Evolutionary conservation across 2,797 vertebrate genomes (phyloP).

Genomic region (Cetoscarus ocellatus): DNA sequence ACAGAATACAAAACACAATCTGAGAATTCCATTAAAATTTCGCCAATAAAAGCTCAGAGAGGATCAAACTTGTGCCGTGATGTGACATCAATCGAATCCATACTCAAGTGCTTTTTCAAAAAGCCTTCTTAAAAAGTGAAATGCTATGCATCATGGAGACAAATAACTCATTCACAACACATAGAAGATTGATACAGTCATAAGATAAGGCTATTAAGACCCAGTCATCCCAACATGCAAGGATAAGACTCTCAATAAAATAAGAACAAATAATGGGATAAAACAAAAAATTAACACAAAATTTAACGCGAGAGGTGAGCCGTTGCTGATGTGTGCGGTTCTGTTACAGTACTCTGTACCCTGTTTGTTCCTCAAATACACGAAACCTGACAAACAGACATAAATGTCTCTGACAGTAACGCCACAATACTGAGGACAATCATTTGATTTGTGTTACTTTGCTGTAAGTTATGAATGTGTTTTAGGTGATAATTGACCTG

Average conservation of each 20-base stretch:
- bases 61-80: slow-evolving; percentile 44
- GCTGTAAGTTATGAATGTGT: slow-evolving; percentile 21
- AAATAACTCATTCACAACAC: slow-evolving; percentile 56
- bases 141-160: slow-evolving; percentile 35
- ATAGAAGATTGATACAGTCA: slow-evolving; percentile 58
- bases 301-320: slow-evolving; percentile 63
- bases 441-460: slow-evolving; percentile 45
- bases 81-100: slow-evolving; percentile 54
- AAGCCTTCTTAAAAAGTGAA: slow-evolving; percentile 35
- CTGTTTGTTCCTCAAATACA: slow-evolving; percentile 79
- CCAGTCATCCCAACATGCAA: slow-evolving; percentile 74
- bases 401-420: slow-evolving; percentile 37
- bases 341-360: slow-evolving; percentile 83
- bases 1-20: slow-evolving; percentile 70
- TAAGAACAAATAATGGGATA: slow-evolving; percentile 26
- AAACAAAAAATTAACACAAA: slow-evolving; percentile 29
- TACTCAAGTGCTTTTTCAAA: slow-evolving; percentile 52
- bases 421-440: slow-evolving; percentile 60
- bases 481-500: slow-evolving; percentile 72
- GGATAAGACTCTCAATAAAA: slow-evolving; percentile 55
- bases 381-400: slow-evolving; percentile 63
- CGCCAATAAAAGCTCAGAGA: slow-evolving; percentile 61
- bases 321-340: slow-evolving; percentile 69
- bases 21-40: slow-evolving; percentile 54
- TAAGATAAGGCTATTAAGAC: slow-evolving; percentile 74